Percentiles rank a stretch among this genome's conserved stretches.
Evolutionary conservation across 2,797 vertebrate species (phyloP).

Genomic region (Phoxinus dragarum): DNA sequence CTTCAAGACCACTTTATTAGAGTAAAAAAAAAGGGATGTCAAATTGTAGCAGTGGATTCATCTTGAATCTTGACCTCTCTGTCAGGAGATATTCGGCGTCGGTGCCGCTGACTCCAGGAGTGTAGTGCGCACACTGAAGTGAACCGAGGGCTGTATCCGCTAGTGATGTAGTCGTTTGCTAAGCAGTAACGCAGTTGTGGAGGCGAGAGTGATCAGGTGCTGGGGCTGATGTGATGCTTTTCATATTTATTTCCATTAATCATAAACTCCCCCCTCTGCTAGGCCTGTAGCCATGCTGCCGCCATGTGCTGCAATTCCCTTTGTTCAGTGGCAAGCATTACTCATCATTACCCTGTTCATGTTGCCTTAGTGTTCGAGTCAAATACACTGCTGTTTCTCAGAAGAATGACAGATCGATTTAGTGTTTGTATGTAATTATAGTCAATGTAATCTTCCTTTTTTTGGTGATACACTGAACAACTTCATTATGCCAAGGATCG

Average conservation of each 20-base stretch:
- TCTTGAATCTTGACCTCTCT: conserved; percentile 24
- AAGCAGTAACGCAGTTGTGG: conserved; percentile 28
- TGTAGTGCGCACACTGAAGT: conserved; percentile 28
- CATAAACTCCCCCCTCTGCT: conserved; percentile 51
- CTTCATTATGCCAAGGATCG: not conserved
- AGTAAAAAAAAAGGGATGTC: not conserved
- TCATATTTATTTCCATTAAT: conserved; percentile 64
- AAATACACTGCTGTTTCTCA: conserved; percentile 18
- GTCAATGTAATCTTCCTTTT: not conserved
- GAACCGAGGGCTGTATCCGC: conserved; percentile 37
- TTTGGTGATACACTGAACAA: not conserved
- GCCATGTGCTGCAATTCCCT: conserved; percentile 26
- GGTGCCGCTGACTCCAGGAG: conserved; percentile 32
- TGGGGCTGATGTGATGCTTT: conserved; percentile 57
- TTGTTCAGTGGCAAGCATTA: conserved; percentile 23
- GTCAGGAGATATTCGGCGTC: conserved; percentile 27
- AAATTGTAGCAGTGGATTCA: conserved; percentile 24
- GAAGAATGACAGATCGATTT: conserved; percentile 1
- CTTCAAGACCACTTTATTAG: not conserved
- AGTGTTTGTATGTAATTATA: not conserved
- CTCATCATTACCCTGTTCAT: conserved; percentile 32
- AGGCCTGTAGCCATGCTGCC: conserved; percentile 2
- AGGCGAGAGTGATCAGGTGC: conserved; percentile 63
- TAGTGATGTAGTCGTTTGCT: conserved; percentile 53
- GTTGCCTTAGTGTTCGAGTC: conserved; percentile 19